Base-by-base conservation (phyloP, 92 coral and sea anemone genomes). In the Heliopora coerulea region DNA sequence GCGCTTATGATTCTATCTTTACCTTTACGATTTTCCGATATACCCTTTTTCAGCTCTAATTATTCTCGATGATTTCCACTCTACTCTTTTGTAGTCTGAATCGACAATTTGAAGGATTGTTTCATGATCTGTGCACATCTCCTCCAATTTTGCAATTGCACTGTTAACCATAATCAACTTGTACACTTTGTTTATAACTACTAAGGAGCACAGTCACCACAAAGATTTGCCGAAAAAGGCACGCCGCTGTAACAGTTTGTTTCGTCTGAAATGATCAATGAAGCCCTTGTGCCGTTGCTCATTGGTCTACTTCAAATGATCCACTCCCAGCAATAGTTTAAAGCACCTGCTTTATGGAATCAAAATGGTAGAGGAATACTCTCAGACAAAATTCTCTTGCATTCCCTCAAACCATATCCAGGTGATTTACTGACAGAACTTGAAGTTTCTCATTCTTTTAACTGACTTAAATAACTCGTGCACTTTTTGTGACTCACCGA, bases 381-480 rank as follows among this genome's bases (percentile, higher is more conserved):
- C 46, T 67, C 27, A 44, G 59, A 67, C 74, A 46, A 25, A 49
- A 25, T 37, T 67, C 74, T 0, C 39, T 57, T 32, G 74, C 42
- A 49, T 67, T n/a, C 74, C 74, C 42, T 25, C 74, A 23, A 67
- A 10, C 57, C 40, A 57, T 39, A 42, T 65, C 40, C 21, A 65
- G 72, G 21, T 54, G 35, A 26, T 65, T 65, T 65, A 65, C 54
- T 21, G 72, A 65, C 14, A 65, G 54, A 54, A 65, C 72, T 65
- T 65, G 31, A 65, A 54, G 54, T 65, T 42, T 11, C 28, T 34
- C 21, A 35, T 34, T 30, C 15, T 20, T 67, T 67, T 57, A 37
- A 49, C 59, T 42, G 74, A n/a, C 46, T 42, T 24, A 59, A 67
- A 67, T 59, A 67, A 67, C 39, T 49, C 74, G 25, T 67, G 74